These are phyloP conservation scores for Barnardius zonarius DNA, from an alignment of 2,113 vertebrate genomes.

Conservation along the genomic window DNA sequence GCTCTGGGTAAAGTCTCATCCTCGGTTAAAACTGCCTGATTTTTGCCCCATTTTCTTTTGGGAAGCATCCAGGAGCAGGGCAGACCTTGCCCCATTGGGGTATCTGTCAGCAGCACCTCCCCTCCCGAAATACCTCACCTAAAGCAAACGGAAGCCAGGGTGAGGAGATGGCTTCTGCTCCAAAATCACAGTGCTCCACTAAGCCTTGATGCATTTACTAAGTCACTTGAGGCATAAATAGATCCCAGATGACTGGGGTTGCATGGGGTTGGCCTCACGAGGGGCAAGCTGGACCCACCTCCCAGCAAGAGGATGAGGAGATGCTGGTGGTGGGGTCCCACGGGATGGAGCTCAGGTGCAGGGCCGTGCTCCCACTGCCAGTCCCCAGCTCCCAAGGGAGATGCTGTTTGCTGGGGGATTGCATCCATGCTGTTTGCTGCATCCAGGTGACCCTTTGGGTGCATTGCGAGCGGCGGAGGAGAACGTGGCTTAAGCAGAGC, in stretches of 20 bases:
- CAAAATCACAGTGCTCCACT: not conserved
- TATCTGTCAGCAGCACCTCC: no score
- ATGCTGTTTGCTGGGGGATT: fast-evolving
- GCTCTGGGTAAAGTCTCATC: not conserved
- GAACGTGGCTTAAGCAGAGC: not conserved
- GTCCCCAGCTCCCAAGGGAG: fast-evolving
- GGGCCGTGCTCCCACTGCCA: not conserved
- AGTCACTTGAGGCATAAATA: not conserved
- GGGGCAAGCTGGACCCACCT: not conserved
- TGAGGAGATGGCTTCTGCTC: not conserved
- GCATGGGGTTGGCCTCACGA: fast-evolving
- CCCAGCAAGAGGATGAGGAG: fast-evolving
- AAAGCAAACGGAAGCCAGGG: not conserved
- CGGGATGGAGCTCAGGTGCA: not conserved
- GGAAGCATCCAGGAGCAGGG: not conserved
- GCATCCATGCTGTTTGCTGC: not conserved
- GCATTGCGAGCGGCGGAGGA: fast-evolving
- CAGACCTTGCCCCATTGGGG: fast-evolving
- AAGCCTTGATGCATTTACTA: not conserved
- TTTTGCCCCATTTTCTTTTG: not conserved
- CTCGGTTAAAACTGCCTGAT: not conserved
- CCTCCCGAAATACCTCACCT: fast-evolving
- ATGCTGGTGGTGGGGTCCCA: fast-evolving
- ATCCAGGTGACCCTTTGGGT: not conserved
- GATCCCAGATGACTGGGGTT: fast-evolving